A percentile compares a stretch with the other conserved stretches of the same genome.
Evolutionary conservation across 2,888 invertebrate species (phyloP).

Genomic region (Cephus spinipes): DNA sequence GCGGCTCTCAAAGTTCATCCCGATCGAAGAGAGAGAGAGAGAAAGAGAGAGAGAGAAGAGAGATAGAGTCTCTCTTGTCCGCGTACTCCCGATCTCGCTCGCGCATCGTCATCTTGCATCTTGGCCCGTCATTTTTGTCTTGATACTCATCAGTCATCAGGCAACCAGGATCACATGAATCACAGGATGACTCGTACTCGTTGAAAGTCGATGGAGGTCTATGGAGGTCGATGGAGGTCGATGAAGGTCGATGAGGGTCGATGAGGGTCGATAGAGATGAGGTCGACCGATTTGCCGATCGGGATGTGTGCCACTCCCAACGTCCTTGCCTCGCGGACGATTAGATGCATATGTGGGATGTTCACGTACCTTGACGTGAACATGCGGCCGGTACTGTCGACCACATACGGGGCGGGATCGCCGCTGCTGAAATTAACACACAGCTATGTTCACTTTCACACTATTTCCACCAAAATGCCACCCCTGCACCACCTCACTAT

Average conservation of each 20-base stretch:
- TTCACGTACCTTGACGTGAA: constrained; percentile 71
- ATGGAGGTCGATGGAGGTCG: too few relatives aligned
- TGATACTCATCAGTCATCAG: too few relatives aligned
- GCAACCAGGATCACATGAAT: too few relatives aligned
- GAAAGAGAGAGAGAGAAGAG: too few relatives aligned
- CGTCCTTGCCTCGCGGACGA: constrained; percentile 21
- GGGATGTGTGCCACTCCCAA: constrained; percentile 19
- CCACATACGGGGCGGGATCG: constrained; percentile 67
- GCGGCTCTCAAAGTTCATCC: not conserved
- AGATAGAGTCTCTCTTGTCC: too few relatives aligned
- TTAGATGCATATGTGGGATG: constrained; percentile 42
- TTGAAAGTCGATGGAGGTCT: too few relatives aligned
- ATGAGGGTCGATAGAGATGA: constrained; percentile 11
- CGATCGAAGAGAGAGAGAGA: too few relatives aligned
- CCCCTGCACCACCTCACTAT: constrained; percentile 40
- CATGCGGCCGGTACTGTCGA: constrained; percentile 68
- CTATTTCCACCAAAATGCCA: constrained; percentile 43
- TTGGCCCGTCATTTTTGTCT: too few relatives aligned
- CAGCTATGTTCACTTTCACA: constrained; percentile 51
- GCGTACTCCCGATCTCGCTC: too few relatives aligned
- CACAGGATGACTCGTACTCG: too few relatives aligned
- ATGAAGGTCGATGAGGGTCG: constrained; percentile 8
- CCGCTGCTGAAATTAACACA: constrained; percentile 61
- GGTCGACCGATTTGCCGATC: constrained; percentile 1
- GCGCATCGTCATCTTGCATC: too few relatives aligned